Base-by-base conservation (phyloP, 2,797 vertebrate species). In the Lacerta agilis region DNA sequence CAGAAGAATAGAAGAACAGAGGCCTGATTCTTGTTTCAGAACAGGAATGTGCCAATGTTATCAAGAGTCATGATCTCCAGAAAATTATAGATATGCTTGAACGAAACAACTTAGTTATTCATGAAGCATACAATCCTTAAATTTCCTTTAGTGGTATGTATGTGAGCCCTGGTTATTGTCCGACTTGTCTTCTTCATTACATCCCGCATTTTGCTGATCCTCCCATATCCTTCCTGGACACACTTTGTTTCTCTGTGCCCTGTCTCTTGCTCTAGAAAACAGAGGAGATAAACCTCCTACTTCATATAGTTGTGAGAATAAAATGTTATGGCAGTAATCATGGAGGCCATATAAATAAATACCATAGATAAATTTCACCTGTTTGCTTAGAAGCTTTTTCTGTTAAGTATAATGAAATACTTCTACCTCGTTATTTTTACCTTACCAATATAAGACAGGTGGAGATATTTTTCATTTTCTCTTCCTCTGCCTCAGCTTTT, bases 301-400 rank as follows among this genome's bases (percentile, higher is more conserved):
- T 87, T 64, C 29, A 76, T 29, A 82, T 33, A 81, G 45, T 25
- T 81, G 33, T 86, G 78, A 81, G 49, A 81, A 80, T 87, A 87
- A 87, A 87, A 87, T 73, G 49, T 81, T 81, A 73, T 36, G 71
- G 41, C 27, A 13, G 55, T 76, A 64, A 82, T 76, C 36, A 87
- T 76, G n/a, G 29, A 49, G 41, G 71, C 38, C 79, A 76, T 76
- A 82, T 87, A 87, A 87, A 75, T 81, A 87, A 82, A 87, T 64
- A 87, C 86, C 29, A 33, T 64, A 75, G 18, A 82, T 87, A 82
- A 82, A 82, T 82, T 87, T 82, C 55, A 73, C 27, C 69, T 81
- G 33, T 49, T 87, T 73, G 45, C 67, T 58, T 41, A 61, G 33
- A 15, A 61, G 17, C 55, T n/a, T 66, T 45, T 79, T 27, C 55